These are phyloP conservation scores for Drosophila nr. perissopoda DNA, from an alignment of 2,888 invertebrate species.

Conservation along the genomic window DNA sequence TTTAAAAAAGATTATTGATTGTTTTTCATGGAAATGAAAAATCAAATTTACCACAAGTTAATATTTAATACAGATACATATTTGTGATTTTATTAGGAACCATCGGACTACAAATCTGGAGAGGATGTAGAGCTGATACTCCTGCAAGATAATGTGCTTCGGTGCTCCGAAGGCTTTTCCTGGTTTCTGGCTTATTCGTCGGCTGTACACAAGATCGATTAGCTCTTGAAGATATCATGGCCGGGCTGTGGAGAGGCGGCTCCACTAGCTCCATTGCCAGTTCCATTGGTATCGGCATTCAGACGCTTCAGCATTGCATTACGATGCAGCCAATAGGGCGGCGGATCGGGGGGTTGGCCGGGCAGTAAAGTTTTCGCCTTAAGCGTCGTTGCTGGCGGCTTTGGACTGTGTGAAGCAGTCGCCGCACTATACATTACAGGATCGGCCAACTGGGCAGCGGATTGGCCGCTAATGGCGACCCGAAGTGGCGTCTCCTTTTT, in stretches of 20 bases:
- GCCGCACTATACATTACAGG: slow-evolving; percentile 85
- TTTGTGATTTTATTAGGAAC: not conserved
- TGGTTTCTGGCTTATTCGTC: slow-evolving; percentile 34
- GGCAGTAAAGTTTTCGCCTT: slow-evolving; percentile 86
- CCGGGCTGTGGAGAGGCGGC: slow-evolving; percentile 69
- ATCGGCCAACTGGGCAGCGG: slow-evolving; percentile 84
- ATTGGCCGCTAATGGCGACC: slow-evolving; percentile 77
- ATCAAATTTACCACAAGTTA: not conserved
- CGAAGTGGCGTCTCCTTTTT: slow-evolving; percentile 85
- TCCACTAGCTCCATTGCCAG: slow-evolving; percentile 33
- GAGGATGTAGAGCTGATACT: not conserved
- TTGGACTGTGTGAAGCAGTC: slow-evolving; percentile 78
- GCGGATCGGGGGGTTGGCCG: slow-evolving; percentile 85
- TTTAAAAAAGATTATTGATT: not conserved
- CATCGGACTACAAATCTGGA: not conserved
- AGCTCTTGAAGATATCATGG: slow-evolving; percentile 86
- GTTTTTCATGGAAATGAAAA: not conserved
- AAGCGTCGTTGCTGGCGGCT: slow-evolving; percentile 86
- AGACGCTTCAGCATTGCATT: slow-evolving; percentile 85
- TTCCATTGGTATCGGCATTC: slow-evolving; percentile 70
- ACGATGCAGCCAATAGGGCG: slow-evolving; percentile 85
- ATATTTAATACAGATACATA: not conserved
- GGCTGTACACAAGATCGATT: slow-evolving; percentile 81
- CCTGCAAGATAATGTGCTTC: slow-evolving; percentile 56
- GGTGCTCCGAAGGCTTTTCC: slow-evolving; percentile 52